A percentile compares a stretch with the other conserved stretches of the same genome.
These are phyloP conservation scores for Aporrectodea caliginosa DNA, from an alignment of 1,140 invertebrate species.

Conservation along the genomic window DNA sequence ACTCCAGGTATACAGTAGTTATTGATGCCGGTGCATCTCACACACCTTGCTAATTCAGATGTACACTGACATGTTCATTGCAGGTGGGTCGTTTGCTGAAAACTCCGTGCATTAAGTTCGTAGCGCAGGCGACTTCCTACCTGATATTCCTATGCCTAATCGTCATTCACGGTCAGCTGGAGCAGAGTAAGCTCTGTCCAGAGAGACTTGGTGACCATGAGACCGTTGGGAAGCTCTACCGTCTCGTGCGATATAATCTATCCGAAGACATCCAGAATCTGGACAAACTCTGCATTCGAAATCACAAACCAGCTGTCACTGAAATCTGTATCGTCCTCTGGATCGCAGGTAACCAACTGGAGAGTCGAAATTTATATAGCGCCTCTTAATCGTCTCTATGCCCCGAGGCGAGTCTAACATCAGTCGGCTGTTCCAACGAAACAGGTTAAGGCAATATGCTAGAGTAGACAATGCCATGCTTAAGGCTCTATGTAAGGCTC, in stretches of 20 bases:
- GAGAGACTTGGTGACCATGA: not conserved
- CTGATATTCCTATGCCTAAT: constrained; percentile 64
- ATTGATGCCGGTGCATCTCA: too few species aligned
- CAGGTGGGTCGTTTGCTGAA: constrained; percentile 46
- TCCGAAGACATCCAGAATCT: constrained; percentile 14
- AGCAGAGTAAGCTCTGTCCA: constrained; percentile 24
- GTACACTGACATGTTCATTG: not conserved
- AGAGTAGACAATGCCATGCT: too few species aligned
- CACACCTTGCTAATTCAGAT: too few species aligned
- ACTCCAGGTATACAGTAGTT: too few species aligned
- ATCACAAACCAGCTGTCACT: constrained; percentile 10
- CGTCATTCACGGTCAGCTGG: constrained; percentile 46
- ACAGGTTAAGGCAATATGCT: too few species aligned
- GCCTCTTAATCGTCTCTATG: too few species aligned
- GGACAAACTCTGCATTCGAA: constrained; percentile 19
- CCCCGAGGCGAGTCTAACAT: too few species aligned
- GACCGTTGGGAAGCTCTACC: not conserved
- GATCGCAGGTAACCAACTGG: constrained; percentile 20
- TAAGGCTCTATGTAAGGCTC: too few species aligned
- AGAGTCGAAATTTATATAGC: too few species aligned
- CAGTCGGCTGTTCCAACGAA: too few species aligned
- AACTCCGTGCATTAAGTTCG: constrained; percentile 52
- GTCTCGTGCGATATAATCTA: not conserved
- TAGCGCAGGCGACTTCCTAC: constrained; percentile 61
- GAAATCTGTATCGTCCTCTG: constrained; percentile 28